A percentile compares a stretch with the other conserved stretches of the same genome.
phyloP scores from a whole-genome alignment of 1,140 invertebrate species.

The Penaeus japonicus region DNA sequence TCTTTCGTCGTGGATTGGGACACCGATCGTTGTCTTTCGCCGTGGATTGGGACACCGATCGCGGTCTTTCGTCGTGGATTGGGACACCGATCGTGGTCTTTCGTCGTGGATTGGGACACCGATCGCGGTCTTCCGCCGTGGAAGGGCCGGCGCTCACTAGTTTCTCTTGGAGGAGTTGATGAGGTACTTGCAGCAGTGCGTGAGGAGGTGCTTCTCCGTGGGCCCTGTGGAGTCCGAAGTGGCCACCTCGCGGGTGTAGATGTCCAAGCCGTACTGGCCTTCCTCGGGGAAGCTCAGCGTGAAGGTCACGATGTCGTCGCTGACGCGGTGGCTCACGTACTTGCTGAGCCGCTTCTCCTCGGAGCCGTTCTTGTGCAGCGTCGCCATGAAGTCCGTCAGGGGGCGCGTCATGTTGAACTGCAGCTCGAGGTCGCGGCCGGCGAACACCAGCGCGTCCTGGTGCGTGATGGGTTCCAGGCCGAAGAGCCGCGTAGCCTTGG shows the following conservation, averaged over 20 bases:
- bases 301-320: constrained; percentile 89
- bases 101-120: not conserved
- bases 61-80: no score
- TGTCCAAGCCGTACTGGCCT: constrained; percentile 95
- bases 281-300: constrained; percentile 89
- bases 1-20: no score
- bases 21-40: no score
- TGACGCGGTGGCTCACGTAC: constrained; percentile 82
- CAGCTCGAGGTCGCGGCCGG: constrained; percentile 86
- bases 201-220: constrained; percentile 92
- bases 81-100: no score
- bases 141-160: not conserved
- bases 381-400: constrained; percentile 96
- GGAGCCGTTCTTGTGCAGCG: constrained; percentile 93
- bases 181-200: constrained; percentile 98
- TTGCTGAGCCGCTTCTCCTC: constrained; percentile 92
- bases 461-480: constrained; percentile 71
- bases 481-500: constrained; percentile 89
- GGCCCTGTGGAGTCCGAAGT: constrained; percentile 68
- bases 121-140: no score
- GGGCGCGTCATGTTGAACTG: constrained; percentile 94
- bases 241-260: constrained; percentile 88
- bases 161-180: constrained; percentile 82
- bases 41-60: no score
- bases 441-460: constrained; percentile 90